A percentile compares a stretch with the other conserved stretches of the same genome.
Conservation (phyloP, 2,113 vertebrate genomes). For the Lagopus leucura region DNA sequence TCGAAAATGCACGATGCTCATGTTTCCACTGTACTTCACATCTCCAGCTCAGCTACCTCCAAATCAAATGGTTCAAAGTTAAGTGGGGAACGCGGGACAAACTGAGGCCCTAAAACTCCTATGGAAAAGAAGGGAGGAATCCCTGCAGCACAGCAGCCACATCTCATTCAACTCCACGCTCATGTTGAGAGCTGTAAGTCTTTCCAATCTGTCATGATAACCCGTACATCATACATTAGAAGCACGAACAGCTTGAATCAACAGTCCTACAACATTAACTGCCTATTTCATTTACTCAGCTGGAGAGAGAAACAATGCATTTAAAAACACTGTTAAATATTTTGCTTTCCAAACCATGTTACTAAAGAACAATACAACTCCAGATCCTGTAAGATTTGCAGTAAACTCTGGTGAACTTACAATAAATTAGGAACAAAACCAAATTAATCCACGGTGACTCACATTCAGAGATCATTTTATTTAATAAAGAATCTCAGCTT, state of each 20-base stretch:
- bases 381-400: not conserved
- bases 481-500: slow-evolving; percentile 25
- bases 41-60: not conserved
- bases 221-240: not conserved
- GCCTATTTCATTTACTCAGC: not conserved
- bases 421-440: slow-evolving; percentile 6
- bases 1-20: not conserved
- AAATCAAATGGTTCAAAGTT: not conserved
- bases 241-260: not conserved
- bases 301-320: not conserved
- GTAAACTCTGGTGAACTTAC: not conserved
- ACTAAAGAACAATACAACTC: not conserved
- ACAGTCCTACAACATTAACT: not conserved
- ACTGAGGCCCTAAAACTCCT: not conserved
- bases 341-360: not conserved
- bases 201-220: not conserved
- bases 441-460: not conserved
- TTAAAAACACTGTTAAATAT: not conserved
- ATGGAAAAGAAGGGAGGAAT: not conserved
- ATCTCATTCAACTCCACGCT: not conserved
- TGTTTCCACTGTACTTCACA: not conserved
- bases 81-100: not conserved
- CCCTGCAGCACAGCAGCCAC: not conserved
- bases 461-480: not conserved
- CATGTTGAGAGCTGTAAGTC: not conserved